Evolutionary conservation across 2,888 invertebrate genomes (phyloP).

Genomic region (Flexamia atlantica): DNA sequence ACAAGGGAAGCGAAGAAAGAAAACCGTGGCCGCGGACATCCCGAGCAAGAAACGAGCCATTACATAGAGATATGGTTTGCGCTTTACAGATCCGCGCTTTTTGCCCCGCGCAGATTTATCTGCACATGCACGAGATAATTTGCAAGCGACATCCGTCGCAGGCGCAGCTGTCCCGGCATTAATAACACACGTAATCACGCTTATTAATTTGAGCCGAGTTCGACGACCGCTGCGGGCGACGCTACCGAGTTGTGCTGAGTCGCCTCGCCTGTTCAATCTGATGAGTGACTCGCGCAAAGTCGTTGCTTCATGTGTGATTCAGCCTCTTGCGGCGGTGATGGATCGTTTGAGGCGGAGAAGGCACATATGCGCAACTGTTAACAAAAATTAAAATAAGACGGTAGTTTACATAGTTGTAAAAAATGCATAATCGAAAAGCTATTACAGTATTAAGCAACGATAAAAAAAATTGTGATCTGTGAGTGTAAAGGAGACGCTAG

Average conservation of each 20-base stretch:
- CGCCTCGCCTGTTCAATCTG: conserved; percentile 5
- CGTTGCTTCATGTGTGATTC: background rate
- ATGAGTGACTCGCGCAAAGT: background rate
- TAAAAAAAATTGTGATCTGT: no score
- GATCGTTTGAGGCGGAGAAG: no score
- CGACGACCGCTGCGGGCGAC: conserved; percentile 35
- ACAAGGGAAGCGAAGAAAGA: conserved; percentile 45
- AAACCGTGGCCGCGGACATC: conserved; percentile 33
- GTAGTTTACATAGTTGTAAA: no score
- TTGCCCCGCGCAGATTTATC: conserved; percentile 34
- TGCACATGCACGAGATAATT: conserved; percentile 33
- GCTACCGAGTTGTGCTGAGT: conserved; percentile 21
- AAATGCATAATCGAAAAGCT: no score
- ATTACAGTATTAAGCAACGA: no score
- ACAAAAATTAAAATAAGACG: no score
- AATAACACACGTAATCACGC: conserved; percentile 54
- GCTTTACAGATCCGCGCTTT: conserved; percentile 50
- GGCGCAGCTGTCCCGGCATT: conserved; percentile 37
- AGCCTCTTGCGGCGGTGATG: no score
- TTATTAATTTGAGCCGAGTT: conserved; percentile 58
- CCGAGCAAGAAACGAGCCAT: conserved; percentile 51
- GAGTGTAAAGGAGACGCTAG: no score
- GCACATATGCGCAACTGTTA: no score
- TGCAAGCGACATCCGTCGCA: conserved; percentile 46
- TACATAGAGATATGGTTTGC: conserved; percentile 60